Percentiles rank a stretch among this genome's conserved stretches.
Evolutionary conservation across 2,797 vertebrate genomes (phyloP).

Genomic region (Onychomys torridus): DNA sequence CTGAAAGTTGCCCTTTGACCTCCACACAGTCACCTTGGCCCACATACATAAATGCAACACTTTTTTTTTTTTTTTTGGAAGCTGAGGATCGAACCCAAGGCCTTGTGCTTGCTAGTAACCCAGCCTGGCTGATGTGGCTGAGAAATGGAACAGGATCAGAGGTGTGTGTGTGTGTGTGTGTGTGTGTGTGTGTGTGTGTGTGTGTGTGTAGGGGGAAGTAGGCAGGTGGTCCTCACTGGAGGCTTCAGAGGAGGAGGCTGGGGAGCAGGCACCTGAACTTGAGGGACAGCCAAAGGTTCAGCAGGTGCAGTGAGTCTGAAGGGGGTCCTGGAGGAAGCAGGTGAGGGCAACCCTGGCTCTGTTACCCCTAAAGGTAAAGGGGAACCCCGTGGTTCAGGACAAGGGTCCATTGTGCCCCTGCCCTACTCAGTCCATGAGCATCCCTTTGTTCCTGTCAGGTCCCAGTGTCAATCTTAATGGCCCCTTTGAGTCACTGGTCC

Average conservation of each 20-base stretch:
- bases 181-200: background rate
- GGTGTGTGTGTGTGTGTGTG: background rate
- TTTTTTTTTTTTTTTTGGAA: too few species aligned
- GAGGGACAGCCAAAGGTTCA: background rate
- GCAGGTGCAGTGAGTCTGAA: background rate
- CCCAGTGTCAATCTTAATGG: background rate
- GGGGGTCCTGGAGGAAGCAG: too few species aligned
- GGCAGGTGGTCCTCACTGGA: background rate
- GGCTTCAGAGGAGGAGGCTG: background rate
- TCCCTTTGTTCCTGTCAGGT: background rate
- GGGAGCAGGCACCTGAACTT: background rate
- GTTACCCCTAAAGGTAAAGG: background rate
- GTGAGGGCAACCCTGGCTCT: background rate
- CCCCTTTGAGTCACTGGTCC: background rate
- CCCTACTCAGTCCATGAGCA: too few species aligned
- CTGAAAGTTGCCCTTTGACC: background rate
- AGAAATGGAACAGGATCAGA: background rate
- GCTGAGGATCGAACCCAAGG: too few species aligned
- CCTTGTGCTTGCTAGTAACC: too few species aligned
- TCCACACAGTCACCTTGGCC: background rate
- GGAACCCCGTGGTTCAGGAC: accelerated
- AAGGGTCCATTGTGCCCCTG: background rate
- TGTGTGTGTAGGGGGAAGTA: background rate
- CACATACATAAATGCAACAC: background rate
- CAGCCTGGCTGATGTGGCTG: background rate